Conservation (phyloP, 2,113 vertebrate genomes). For the Panurus biarmicus region DNA sequence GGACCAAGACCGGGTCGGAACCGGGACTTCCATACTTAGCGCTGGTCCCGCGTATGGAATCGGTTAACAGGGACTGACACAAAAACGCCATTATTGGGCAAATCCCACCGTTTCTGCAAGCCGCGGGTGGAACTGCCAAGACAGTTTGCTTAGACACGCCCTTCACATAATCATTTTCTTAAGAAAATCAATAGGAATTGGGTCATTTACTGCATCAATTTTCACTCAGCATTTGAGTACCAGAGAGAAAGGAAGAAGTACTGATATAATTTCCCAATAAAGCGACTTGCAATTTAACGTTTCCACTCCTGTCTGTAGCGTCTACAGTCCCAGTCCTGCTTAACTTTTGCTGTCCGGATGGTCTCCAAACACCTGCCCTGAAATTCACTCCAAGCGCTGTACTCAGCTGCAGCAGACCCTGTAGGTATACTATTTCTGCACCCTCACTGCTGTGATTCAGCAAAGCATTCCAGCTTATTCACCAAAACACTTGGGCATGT, state of each 20-base stretch:
- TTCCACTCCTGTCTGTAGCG: not conserved
- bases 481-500: not conserved
- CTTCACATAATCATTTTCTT: not conserved
- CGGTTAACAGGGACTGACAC: not conserved
- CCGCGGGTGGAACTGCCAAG: too few relatives aligned
- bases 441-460: not conserved
- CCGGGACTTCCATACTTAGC: not conserved
- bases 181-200: not conserved
- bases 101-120: not conserved
- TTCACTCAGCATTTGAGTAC: not conserved
- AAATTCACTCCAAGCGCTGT: not conserved
- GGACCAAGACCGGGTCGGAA: too few relatives aligned
- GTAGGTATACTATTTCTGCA: not conserved
- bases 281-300: fast-evolving
- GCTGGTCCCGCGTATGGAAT: not conserved
- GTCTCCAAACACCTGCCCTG: not conserved
- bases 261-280: not conserved
- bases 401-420: not conserved
- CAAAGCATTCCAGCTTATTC: not conserved
- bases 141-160: not conserved
- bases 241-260: not conserved
- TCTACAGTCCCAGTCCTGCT: not conserved
- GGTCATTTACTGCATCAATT: not conserved
- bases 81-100: not conserved
- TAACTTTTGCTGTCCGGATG: not conserved